phyloP scores from a whole-genome alignment of 2,797 vertebrate genomes.

The Loris lydekkerianus region DNA sequence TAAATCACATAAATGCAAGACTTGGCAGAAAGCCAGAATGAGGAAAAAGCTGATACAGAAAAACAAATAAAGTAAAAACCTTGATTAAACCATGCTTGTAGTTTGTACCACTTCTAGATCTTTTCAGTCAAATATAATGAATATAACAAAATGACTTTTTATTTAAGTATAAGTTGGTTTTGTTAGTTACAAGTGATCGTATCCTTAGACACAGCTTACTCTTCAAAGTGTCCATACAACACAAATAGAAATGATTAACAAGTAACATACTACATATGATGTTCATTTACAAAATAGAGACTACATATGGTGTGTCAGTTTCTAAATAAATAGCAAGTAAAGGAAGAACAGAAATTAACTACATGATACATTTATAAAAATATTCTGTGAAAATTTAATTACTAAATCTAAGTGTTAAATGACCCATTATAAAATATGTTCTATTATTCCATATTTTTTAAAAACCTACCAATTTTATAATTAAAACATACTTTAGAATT shows the following conservation, averaged over 20 bases:
- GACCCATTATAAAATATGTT: background rate
- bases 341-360: background rate
- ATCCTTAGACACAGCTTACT: background rate
- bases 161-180: background rate
- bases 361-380: background rate
- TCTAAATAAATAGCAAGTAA: background rate
- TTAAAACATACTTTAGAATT: conserved; percentile 67
- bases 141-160: background rate
- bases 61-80: background rate
- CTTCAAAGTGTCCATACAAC: background rate
- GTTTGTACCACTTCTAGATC: background rate
- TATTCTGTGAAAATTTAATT: conserved; percentile 18
- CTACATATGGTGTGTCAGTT: background rate
- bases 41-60: background rate
- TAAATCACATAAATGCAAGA: background rate
- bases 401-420: conserved; percentile 33
- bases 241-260: background rate
- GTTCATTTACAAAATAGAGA: background rate
- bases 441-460: background rate
- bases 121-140: background rate
- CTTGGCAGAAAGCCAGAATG: background rate
- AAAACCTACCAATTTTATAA: conserved; percentile 9
- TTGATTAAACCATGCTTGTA: background rate
- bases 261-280: background rate
- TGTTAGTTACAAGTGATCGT: background rate